phyloP scores from a whole-genome alignment of 2,797 vertebrate species.

The Natrix natrix region DNA sequence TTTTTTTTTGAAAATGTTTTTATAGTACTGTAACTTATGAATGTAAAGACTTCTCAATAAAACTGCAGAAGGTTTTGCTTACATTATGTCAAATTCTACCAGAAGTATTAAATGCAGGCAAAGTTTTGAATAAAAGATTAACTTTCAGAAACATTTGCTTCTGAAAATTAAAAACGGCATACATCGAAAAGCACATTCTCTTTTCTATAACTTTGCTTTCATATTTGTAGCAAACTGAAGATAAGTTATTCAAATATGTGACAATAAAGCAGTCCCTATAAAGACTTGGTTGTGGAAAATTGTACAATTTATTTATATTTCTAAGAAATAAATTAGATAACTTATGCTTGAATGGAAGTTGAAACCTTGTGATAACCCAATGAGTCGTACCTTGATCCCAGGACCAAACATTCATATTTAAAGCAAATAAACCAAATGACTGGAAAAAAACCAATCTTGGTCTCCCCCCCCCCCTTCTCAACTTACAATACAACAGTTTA shows the following conservation, averaged over 20 bases:
- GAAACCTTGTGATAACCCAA: constrained; percentile 49
- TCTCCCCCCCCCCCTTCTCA: background rate
- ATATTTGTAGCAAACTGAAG: background rate
- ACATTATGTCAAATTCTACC: background rate
- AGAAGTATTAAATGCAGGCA: background rate
- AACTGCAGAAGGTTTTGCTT: background rate
- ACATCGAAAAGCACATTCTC: background rate
- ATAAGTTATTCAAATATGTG: background rate
- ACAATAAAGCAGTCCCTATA: background rate
- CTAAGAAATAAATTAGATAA: background rate
- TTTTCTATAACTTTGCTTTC: constrained; percentile 3
- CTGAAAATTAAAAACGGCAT: background rate
- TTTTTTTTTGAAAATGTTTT: background rate
- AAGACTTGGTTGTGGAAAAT: constrained; percentile 2
- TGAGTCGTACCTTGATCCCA: constrained; percentile 21
- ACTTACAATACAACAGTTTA: background rate
- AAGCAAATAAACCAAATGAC: constrained; percentile 22
- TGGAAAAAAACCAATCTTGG: background rate
- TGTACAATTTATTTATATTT: background rate
- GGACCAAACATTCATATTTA: constrained; percentile 23
- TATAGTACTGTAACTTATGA: background rate
- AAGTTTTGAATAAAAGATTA: background rate
- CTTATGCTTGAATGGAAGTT: constrained; percentile 11
- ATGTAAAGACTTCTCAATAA: background rate
- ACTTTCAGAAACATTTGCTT: background rate